A percentile compares a stretch with the other conserved stretches of the same genome.
Evolutionary conservation across 1,140 invertebrate genomes (phyloP).

Genomic region (Pseudomyrmex flavicornis): DNA sequence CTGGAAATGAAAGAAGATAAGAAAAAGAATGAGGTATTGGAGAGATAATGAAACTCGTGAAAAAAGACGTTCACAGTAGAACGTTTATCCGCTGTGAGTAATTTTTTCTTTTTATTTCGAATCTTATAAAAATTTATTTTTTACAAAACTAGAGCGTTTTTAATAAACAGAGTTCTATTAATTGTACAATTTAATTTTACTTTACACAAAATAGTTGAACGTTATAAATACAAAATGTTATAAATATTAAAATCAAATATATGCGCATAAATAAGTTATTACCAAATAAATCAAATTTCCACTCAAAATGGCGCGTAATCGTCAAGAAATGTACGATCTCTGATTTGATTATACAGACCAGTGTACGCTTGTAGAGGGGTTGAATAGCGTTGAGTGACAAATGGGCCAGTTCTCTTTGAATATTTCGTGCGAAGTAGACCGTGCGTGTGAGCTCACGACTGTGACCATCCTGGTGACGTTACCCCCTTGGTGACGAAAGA

Average conservation of each 20-base stretch:
- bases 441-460: slow-evolving; percentile 23
- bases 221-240: not conserved
- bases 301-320: slow-evolving; percentile 16
- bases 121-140: slow-evolving; percentile 4
- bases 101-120: not conserved
- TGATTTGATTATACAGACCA: slow-evolving; percentile 57
- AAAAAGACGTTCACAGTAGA: not conserved
- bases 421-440: slow-evolving; percentile 46
- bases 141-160: not conserved
- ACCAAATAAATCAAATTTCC: not conserved
- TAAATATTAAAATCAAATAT: not conserved
- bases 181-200: too few species aligned
- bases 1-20: slow-evolving; percentile 33
- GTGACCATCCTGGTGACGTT: slow-evolving; percentile 27
- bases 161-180: not conserved
- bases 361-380: slow-evolving; percentile 18
- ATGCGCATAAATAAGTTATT: not conserved
- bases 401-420: slow-evolving; percentile 57
- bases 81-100: slow-evolving; percentile 1
- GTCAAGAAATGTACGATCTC: slow-evolving; percentile 7
- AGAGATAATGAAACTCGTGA: slow-evolving; percentile 50
- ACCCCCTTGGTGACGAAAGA: slow-evolving; percentile 62
- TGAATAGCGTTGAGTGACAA: slow-evolving; percentile 52
- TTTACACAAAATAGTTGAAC: too few species aligned
- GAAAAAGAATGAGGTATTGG: slow-evolving; percentile 23